Percentiles rank a stretch among this genome's conserved stretches.
Conservation (phyloP, 2,888 invertebrate genomes). For the Beris morrisii region DNA sequence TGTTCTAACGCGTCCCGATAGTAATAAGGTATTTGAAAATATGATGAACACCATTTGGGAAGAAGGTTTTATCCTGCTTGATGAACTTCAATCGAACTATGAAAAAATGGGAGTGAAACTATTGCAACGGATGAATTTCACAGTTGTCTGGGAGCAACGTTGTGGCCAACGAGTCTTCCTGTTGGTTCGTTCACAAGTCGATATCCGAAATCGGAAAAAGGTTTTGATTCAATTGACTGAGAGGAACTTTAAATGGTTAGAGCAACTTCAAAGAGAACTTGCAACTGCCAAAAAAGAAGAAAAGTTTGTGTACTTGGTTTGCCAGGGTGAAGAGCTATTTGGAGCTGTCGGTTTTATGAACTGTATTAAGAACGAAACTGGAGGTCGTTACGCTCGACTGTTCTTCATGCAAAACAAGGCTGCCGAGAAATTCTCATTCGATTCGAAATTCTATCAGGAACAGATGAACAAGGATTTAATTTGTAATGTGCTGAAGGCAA, state of each 20-base stretch:
- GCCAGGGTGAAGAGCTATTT: constrained; percentile 67
- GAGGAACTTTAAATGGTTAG: constrained; percentile 78
- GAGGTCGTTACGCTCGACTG: constrained; percentile 75
- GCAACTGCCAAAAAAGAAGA: constrained; percentile 64
- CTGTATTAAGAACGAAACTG: constrained; percentile 86
- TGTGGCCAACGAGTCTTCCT: constrained; percentile 67
- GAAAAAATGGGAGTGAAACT: constrained; percentile 55
- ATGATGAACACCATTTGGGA: constrained; percentile 66
- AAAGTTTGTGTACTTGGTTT: constrained; percentile 68
- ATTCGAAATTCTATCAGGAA: constrained; percentile 61
- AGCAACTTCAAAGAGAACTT: constrained; percentile 74
- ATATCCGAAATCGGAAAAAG: constrained; percentile 53
- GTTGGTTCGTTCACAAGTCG: constrained; percentile 61
- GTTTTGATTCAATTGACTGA: constrained; percentile 68
- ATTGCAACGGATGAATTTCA: constrained; percentile 57
- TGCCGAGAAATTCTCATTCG: constrained; percentile 63
- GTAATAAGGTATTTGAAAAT: constrained; percentile 59
- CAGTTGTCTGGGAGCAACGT: constrained; percentile 64
- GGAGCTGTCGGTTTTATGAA: constrained; percentile 88
- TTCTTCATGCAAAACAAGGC: constrained; percentile 69
- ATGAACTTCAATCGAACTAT: constrained; percentile 63
- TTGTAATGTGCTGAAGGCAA: constrained; percentile 80
- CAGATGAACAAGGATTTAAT: constrained; percentile 77
- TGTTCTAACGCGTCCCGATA: constrained; percentile 63
- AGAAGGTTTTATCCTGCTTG: constrained; percentile 72